phyloP scores from a whole-genome alignment of 1,140 invertebrate genomes.

The Camponotus floridanus region DNA sequence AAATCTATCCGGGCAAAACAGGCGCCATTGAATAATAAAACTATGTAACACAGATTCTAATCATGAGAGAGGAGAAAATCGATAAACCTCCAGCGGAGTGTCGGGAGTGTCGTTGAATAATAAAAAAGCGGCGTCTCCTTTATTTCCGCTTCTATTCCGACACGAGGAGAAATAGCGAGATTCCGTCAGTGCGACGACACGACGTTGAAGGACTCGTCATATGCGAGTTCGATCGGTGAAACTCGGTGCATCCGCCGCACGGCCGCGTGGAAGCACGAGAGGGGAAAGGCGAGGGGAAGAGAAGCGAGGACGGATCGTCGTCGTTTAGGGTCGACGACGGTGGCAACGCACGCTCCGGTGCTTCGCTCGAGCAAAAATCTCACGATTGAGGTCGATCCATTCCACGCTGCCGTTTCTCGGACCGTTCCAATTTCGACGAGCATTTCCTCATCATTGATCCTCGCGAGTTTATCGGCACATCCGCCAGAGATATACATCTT shows the following conservation, averaged over 20 bases:
- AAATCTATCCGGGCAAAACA: neutral
- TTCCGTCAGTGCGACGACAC: slow-evolving; percentile 7
- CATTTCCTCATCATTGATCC: slow-evolving; percentile 20
- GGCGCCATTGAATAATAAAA: slow-evolving; percentile 9
- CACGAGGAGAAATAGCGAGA: slow-evolving; percentile 20
- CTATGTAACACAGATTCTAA: neutral
- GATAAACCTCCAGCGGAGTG: neutral
- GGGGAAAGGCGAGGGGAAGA: neutral
- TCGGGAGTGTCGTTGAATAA: neutral
- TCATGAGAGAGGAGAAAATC: neutral
- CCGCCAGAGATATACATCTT: slow-evolving; percentile 1
- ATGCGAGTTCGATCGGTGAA: slow-evolving; percentile 33
- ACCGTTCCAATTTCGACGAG: slow-evolving; percentile 42
- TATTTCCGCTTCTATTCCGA: slow-evolving; percentile 32
- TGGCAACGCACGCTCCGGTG: slow-evolving; percentile 58
- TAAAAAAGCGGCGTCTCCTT: neutral
- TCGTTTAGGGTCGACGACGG: slow-evolving; percentile 38
- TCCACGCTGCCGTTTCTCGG: slow-evolving; percentile 2
- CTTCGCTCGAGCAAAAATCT: slow-evolving; percentile 28
- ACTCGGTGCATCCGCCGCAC: slow-evolving; percentile 36
- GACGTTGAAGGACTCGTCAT: slow-evolving; percentile 25
- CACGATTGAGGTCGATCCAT: slow-evolving; percentile 49
- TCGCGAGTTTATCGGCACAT: neutral
- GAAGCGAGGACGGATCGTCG: slow-evolving; percentile 18
- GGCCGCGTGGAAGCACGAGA: neutral